Evolutionary conservation across 2,797 vertebrate genomes (phyloP).

Genomic region (Strix occidentalis): DNA sequence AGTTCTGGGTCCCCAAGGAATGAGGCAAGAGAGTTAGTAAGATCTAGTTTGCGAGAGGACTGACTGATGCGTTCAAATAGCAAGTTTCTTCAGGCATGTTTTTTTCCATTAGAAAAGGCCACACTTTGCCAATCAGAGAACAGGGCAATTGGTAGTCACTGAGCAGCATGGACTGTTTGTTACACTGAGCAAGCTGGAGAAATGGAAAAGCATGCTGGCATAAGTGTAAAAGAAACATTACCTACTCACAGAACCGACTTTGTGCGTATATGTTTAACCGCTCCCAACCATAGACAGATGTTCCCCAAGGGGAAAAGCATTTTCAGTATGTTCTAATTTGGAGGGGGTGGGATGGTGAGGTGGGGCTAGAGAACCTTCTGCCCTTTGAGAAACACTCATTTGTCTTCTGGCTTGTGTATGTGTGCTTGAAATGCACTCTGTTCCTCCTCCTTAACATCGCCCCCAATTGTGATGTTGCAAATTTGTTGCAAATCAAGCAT

Average conservation of each 20-base stretch:
- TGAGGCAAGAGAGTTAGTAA: neutral
- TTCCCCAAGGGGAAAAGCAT: neutral
- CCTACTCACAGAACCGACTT: neutral
- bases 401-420: neutral
- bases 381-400: neutral
- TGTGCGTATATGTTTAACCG: neutral
- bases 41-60: neutral
- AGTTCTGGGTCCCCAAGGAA: neutral
- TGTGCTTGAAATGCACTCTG: neutral
- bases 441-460: neutral
- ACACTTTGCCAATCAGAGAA: conserved; percentile 1
- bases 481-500: neutral
- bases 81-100: neutral
- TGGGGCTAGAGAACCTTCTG: neutral
- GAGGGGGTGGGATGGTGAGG: neutral
- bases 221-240: neutral
- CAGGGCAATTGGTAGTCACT: neutral
- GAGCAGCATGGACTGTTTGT: neutral
- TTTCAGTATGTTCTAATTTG: neutral
- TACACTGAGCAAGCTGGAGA: neutral
- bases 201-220: neutral
- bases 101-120: neutral
- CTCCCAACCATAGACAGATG: neutral
- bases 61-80: neutral
- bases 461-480: neutral